phyloP scores from a whole-genome alignment of 2,797 vertebrate species.

The Clarias laeviceps region DNA sequence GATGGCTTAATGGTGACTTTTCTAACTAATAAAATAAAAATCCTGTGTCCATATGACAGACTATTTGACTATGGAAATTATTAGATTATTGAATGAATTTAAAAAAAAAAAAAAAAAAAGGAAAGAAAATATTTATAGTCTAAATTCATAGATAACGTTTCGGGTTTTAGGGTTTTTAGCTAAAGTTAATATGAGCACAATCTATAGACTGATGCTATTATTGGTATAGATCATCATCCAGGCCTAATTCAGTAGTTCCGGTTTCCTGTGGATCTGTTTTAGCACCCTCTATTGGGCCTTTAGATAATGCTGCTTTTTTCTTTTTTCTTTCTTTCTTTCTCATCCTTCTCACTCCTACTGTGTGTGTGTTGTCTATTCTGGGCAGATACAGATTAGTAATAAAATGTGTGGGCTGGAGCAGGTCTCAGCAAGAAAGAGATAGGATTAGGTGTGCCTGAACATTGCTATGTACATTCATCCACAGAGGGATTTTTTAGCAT shows the following conservation, averaged over 20 bases:
- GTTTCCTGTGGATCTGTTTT: constrained; percentile 9
- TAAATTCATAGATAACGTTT: neutral
- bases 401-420: constrained; percentile 45
- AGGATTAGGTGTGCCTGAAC: constrained; percentile 51
- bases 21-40: neutral
- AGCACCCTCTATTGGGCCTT: constrained; percentile 40
- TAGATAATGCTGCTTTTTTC: constrained; percentile 34
- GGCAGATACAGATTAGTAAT: constrained; percentile 27
- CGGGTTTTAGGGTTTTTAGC: neutral
- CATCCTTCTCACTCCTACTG: constrained; percentile 32
- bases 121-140: no score
- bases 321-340: neutral
- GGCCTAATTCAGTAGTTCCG: neutral
- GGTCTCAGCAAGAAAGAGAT: constrained; percentile 49
- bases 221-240: neutral
- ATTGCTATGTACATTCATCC: constrained; percentile 45
- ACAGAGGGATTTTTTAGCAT: constrained; percentile 55
- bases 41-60: neutral
- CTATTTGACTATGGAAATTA: neutral
- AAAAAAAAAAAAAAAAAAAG: no score
- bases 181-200: neutral
- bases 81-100: neutral
- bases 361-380: constrained; percentile 36
- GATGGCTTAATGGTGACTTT: neutral
- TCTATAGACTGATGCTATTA: neutral